Evolutionary conservation across 2,888 invertebrate species (phyloP), one percentile per base, ranked within the genome.

Genomic region (Plutella xylostella): DNA sequence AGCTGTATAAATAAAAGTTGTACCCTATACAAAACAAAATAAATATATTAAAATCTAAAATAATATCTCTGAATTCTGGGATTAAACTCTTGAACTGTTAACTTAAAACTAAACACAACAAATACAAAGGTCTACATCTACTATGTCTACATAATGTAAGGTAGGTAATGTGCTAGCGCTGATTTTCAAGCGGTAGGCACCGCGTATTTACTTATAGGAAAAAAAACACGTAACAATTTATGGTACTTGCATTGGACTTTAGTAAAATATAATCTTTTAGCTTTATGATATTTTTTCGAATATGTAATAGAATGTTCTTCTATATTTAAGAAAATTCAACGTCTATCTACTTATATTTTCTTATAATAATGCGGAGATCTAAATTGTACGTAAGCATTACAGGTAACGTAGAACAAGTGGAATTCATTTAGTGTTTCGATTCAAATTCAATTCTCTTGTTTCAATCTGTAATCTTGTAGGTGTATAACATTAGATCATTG

Each of bases 51-150:
- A 62, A 55, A 56, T 61, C 68, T 66, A 59, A 68, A 78, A 69
- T 79, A 78, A 80, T 80, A 80, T 79, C 77, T 73, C 58, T 70
- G 70, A 59, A 73, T 77, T 78, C 73, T 77, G 77, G 76, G 66
- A 65, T 71, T 71, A 78, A 74, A 75, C 70, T 76, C 73, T 78
- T 68, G 38, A 43, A 44, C 42, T 22, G 33, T 55, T 62, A 65
- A 66, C 69, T 67, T 72, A 69, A 64, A 65, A 70, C 72, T 51
- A 65, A 65, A 66, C 65, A 66, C 57, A 61, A 61, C n/a, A n/a
- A n/a, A n/a, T 28, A 28, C 28, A 28, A 28, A 28, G 28, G 9
- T 28, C 28, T 28, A 22, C 22, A 6, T 5, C 5, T 22, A 22
- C 6, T 9, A 5, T 22, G n/a, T 28, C 28, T 6, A 28, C n/a